These are phyloP conservation scores for Andricus curvator DNA, from an alignment of 2,888 invertebrate species.

Conservation along the genomic window DNA sequence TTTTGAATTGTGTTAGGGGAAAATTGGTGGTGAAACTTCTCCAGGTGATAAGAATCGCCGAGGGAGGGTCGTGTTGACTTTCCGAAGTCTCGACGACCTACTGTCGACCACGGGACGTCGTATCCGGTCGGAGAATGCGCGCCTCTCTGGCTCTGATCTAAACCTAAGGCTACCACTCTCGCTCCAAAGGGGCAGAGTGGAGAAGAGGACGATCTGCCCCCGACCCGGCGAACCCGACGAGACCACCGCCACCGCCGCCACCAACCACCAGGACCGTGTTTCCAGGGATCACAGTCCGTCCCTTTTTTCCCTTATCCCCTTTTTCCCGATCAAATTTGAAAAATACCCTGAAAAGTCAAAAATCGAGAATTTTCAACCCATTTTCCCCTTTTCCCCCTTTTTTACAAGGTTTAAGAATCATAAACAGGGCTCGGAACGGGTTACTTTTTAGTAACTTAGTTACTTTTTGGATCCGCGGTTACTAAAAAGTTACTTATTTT, in stretches of 20 bases:
- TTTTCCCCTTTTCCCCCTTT: too few species aligned
- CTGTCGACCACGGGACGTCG: slow-evolving; percentile 45
- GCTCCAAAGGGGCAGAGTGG: slow-evolving; percentile 51
- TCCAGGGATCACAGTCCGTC: too few species aligned
- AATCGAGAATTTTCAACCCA: too few species aligned
- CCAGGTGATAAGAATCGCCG: background rate
- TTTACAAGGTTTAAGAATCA: too few species aligned
- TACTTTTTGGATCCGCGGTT: too few species aligned
- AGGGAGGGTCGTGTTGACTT: slow-evolving; percentile 7
- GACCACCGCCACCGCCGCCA: slow-evolving; percentile 18
- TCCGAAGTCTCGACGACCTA: slow-evolving; percentile 36
- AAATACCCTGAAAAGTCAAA: too few species aligned
- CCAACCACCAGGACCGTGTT: slow-evolving; percentile 28
- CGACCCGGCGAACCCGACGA: slow-evolving; percentile 25
- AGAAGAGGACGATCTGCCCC: slow-evolving; percentile 47
- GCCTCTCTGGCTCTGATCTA: slow-evolving; percentile 43
- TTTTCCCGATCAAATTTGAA: too few species aligned
- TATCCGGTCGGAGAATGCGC: slow-evolving; percentile 50
- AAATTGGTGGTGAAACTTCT: background rate
- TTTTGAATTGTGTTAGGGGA: background rate
- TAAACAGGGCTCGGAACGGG: too few species aligned
- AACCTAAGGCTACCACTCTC: slow-evolving; percentile 35
- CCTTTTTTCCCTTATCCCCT: too few species aligned
- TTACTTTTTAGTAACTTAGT: too few species aligned
- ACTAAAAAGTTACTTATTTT: too few species aligned